phyloP scores from a whole-genome alignment of 2,888 invertebrate species.

The Acleris literana region DNA sequence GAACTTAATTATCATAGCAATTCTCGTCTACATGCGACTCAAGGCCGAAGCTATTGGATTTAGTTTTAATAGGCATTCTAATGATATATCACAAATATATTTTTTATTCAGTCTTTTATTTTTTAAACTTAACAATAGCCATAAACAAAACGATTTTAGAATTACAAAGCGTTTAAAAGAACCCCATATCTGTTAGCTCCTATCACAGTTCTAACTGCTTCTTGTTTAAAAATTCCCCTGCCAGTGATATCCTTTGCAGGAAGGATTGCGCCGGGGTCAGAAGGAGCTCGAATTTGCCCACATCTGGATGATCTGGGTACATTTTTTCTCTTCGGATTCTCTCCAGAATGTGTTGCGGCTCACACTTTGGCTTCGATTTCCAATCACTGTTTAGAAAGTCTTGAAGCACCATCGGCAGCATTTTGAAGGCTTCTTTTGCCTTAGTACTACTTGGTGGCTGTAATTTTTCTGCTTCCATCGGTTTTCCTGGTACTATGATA shows the following conservation, averaged over 20 bases:
- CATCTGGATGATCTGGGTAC: conserved; percentile 84
- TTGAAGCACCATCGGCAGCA: conserved; percentile 83
- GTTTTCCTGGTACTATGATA: conserved; percentile 61
- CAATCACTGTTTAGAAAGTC: conserved; percentile 80
- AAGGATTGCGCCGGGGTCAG: conserved; percentile 92
- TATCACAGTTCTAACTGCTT: conserved; percentile 66
- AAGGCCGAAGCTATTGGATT: too few species aligned
- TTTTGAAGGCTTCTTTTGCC: conserved; percentile 66
- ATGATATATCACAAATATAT: not conserved
- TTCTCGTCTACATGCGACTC: too few species aligned
- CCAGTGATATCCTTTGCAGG: conserved; percentile 89
- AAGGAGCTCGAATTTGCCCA: conserved; percentile 86
- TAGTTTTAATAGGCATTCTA: too few species aligned
- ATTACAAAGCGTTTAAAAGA: not conserved
- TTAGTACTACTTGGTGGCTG: conserved; percentile 64
- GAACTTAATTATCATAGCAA: too few species aligned
- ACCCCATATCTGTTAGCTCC: not conserved
- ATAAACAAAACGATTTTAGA: conserved; percentile 13
- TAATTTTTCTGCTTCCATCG: conserved; percentile 50
- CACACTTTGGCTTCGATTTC: conserved; percentile 84
- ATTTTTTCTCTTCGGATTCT: conserved; percentile 86
- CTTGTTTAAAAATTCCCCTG: conserved; percentile 88
- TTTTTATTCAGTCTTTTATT: conserved; percentile 42
- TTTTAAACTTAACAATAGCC: conserved; percentile 37
- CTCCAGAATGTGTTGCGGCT: conserved; percentile 88